A percentile compares a stretch with the other conserved stretches of the same genome.
Evolutionary conservation across 2,797 vertebrate genomes (phyloP).

Genomic region (Chaetophractus vellerosus): DNA sequence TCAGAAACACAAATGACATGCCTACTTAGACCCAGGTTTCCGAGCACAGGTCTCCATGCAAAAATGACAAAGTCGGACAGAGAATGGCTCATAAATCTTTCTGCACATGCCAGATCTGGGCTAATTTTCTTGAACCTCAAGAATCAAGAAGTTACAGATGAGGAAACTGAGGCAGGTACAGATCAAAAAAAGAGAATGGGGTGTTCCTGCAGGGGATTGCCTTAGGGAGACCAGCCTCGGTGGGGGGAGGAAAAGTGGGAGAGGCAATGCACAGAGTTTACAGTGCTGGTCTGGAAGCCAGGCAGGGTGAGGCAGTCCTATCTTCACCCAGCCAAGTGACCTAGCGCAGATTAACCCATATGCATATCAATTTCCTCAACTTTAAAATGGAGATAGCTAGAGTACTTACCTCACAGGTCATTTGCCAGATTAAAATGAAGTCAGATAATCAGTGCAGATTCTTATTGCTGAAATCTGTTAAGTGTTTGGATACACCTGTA

Average conservation of each 20-base stretch:
- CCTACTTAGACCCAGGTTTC: not conserved
- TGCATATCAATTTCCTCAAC: not conserved
- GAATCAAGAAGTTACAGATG: not conserved
- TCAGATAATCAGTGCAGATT: not conserved
- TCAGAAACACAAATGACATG: not conserved
- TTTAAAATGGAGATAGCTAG: not conserved
- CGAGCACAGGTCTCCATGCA: not conserved
- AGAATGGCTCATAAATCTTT: not conserved
- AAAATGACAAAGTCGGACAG: not conserved
- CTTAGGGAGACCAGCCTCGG: not conserved
- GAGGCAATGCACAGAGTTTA: not conserved
- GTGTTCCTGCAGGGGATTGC: not conserved
- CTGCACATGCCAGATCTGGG: not conserved
- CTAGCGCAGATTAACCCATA: not conserved
- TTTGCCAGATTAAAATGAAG: conserved; percentile 20
- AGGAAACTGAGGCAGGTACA: not conserved
- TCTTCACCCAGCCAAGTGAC: not conserved
- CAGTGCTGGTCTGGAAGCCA: not conserved
- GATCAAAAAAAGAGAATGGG: not conserved
- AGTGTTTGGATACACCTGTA: not conserved
- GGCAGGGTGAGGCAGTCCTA: not conserved
- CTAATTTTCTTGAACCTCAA: not conserved
- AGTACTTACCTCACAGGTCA: not conserved
- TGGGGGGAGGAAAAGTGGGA: not conserved
- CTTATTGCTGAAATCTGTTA: not conserved